Percentiles rank a stretch among this genome's conserved stretches.
Evolutionary conservation across 2,113 vertebrate species (phyloP).

Genomic region (Motacilla alba): DNA sequence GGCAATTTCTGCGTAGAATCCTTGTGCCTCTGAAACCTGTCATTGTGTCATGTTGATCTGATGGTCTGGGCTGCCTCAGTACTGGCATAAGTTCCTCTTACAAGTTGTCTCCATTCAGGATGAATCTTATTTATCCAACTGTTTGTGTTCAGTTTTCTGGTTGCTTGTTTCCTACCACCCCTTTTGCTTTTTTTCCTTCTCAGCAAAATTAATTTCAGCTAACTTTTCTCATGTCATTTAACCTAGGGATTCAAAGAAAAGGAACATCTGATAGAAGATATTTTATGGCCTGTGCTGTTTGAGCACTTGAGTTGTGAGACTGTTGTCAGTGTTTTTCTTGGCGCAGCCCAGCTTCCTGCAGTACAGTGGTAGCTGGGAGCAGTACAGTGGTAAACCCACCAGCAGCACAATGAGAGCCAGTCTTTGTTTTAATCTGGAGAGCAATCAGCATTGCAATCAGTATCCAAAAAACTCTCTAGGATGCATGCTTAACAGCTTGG

Average conservation of each 20-base stretch:
- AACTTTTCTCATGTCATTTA: conserved; percentile 47
- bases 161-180: neutral
- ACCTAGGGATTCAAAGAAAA: neutral
- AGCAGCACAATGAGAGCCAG: neutral
- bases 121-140: neutral
- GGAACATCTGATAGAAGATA: conserved; percentile 12
- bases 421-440: conserved; percentile 49
- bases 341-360: neutral
- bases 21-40: neutral
- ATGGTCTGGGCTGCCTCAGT: neutral
- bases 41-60: neutral
- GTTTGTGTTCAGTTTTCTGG: neutral
- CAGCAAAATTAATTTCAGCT: conserved; percentile 36
- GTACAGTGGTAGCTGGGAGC: conserved; percentile 20
- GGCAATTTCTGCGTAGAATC: neutral
- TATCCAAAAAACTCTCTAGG: neutral
- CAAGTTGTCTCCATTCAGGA: neutral
- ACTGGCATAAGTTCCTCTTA: neutral
- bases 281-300: conserved; percentile 16
- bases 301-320: conserved; percentile 19
- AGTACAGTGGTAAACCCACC: conserved; percentile 9
- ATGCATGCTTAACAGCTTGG: neutral
- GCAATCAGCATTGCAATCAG: conserved; percentile 8
- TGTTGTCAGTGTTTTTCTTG: conserved; percentile 48
- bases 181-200: conserved; percentile 37